Evolutionary conservation across 2,113 vertebrate genomes (phyloP), one percentile per base, ranked within the genome.

Genomic region (Martes martes): DNA sequence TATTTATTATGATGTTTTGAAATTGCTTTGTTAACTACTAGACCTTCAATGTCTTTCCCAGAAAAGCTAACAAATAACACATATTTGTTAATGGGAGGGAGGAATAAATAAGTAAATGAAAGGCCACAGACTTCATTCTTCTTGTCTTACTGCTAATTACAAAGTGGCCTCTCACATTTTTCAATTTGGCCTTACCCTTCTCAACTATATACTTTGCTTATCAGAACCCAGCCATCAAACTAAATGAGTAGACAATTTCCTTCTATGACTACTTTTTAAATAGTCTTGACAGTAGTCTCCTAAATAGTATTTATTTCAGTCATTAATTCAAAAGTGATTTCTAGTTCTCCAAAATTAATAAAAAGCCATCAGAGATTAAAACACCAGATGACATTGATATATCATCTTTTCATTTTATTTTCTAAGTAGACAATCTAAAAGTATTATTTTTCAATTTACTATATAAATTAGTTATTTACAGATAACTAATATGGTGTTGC

Each of bases 261-360:
- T 63, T 79, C 45, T 36, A 61, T 71, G 76, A 39, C n/a, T 93
- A 10, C 36, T 65, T 97, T 96, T 92, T 59, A 91, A 96, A 74
- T 65, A 95, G 55, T 55, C 33, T 87, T 67, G 71, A 65, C 52
- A 45, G 55, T 88, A 74, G 11, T 84, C 36, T 91, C 55, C 36
- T 45, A 82, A 96, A 42, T 36, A 23, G 21, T 4, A 4, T 93
- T 95, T 84, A 47, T 89, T 95, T 71, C 19, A 79, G 9, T 47
- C 10, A 16, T 42, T 67, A 67, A 87, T 67, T 89, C 31, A 74
- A 74, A 59, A 83, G 26, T 79, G 61, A 80, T 11, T 89, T 88
- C 6, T 11, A 59, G 18, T 84, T 95, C 63, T 95, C 88, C 26
- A 73, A 85, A 95, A 91, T 93, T 87, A 82, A 87, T 36, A 45